phyloP scores from a whole-genome alignment of 2,113 vertebrate species.

The Daboia siamensis region DNA sequence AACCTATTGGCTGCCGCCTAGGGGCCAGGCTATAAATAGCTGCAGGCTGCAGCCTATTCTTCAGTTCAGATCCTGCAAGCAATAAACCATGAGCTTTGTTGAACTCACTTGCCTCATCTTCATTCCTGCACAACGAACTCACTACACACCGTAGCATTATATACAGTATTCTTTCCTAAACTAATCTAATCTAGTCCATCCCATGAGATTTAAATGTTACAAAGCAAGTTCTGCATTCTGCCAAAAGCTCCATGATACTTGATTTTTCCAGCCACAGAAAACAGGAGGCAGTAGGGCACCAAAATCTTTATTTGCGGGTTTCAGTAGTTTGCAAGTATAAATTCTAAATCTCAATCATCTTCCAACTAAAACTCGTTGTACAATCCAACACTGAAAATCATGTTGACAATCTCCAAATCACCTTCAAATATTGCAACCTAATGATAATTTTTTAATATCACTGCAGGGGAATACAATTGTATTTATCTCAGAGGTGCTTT shows the following conservation, averaged over 20 bases:
- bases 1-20: no score
- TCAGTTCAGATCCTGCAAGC: no score
- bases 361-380: neutral
- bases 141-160: neutral
- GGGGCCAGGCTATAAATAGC: no score
- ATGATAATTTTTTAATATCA: neutral
- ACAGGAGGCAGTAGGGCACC: neutral
- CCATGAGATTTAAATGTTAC: neutral
- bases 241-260: neutral
- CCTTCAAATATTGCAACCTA: neutral
- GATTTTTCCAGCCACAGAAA: neutral
- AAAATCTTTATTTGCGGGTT: neutral
- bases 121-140: no score
- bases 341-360: neutral
- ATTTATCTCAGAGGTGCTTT: no score
- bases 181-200: neutral
- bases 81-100: no score
- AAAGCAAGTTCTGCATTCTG: neutral
- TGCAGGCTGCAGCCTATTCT: no score
- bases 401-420: neutral
- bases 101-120: no score
- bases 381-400: neutral
- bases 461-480: neutral
- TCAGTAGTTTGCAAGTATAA: neutral
- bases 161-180: neutral